phyloP scores from a whole-genome alignment of 2,797 vertebrate species.

The Novumbra hubbsi region DNA sequence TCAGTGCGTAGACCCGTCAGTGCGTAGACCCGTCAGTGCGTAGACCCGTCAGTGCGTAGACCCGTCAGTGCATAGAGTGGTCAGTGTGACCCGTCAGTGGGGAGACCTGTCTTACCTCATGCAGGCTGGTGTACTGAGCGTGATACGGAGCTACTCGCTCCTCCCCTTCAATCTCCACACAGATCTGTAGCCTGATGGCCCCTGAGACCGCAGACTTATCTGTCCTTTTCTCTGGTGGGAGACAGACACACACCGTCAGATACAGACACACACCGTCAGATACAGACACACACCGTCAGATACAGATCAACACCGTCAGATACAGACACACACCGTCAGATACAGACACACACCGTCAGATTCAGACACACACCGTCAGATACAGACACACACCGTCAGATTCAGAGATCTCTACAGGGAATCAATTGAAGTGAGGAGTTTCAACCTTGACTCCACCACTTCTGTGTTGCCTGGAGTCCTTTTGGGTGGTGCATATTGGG shows the following conservation, averaged over 20 bases:
- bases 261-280: not conserved
- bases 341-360: conserved; percentile 13
- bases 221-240: conserved; percentile 87
- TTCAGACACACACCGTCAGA: conserved; percentile 16
- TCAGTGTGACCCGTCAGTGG: not conserved
- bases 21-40: not conserved
- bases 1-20: not conserved
- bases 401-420: not conserved
- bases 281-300: conserved; percentile 23
- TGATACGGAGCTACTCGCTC: conserved; percentile 87
- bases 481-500: too few species aligned
- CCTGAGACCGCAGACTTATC: conserved; percentile 96
- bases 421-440: too few species aligned
- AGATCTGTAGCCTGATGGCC: conserved; percentile 93
- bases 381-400: conserved; percentile 8
- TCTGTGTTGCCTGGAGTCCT: too few species aligned
- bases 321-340: conserved; percentile 17
- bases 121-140: not conserved
- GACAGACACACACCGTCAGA: conserved; percentile 14
- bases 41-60: not conserved
- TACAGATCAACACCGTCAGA: conserved; percentile 17
- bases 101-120: not conserved
- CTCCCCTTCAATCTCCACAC: conserved; percentile 95
- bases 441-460: too few species aligned
- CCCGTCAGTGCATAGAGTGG: not conserved